Evolutionary conservation across 2,797 vertebrate species (phyloP).

Genomic region (Cyprinella venusta): DNA sequence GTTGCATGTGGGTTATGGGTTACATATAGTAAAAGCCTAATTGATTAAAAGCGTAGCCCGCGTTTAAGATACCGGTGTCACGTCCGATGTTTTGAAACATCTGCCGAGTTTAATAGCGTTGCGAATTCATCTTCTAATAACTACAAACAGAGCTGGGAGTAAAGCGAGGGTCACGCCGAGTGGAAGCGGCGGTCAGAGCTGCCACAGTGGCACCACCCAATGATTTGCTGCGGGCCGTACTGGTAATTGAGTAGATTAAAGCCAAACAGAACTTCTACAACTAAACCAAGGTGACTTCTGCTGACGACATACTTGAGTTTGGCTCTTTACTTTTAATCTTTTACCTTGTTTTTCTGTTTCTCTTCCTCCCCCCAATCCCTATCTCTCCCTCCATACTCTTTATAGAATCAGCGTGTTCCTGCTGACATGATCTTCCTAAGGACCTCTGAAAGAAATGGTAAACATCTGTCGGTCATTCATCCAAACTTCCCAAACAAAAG

Average conservation of each 20-base stretch:
- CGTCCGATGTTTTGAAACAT: constrained; percentile 50
- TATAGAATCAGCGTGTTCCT: constrained; percentile 96
- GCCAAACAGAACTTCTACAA: constrained; percentile 56
- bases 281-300: constrained; percentile 43
- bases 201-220: constrained; percentile 59
- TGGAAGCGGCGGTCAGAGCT: constrained; percentile 63
- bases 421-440: constrained; percentile 99
- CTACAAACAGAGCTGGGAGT: constrained; percentile 35
- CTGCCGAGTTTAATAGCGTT: constrained; percentile 54
- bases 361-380: constrained; percentile 53
- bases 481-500: constrained; percentile 68
- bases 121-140: constrained; percentile 54
- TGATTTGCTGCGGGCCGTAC: constrained; percentile 69
- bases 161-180: constrained; percentile 62
- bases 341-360: constrained; percentile 67
- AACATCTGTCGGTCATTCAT: constrained; percentile 87
- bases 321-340: constrained; percentile 59
- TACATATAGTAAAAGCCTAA: constrained; percentile 19
- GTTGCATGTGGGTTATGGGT: constrained; percentile 6
- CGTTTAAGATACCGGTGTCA: constrained; percentile 49
- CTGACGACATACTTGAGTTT: constrained; percentile 31
- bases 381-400: constrained; percentile 67
- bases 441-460: constrained; percentile 99
- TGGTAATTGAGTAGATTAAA: constrained; percentile 68
- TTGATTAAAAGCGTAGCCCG: constrained; percentile 45